A percentile compares a stretch with the other conserved stretches of the same genome.
Conservation (phyloP, 2,888 invertebrate species). For the Palloptera scutellata region DNA sequence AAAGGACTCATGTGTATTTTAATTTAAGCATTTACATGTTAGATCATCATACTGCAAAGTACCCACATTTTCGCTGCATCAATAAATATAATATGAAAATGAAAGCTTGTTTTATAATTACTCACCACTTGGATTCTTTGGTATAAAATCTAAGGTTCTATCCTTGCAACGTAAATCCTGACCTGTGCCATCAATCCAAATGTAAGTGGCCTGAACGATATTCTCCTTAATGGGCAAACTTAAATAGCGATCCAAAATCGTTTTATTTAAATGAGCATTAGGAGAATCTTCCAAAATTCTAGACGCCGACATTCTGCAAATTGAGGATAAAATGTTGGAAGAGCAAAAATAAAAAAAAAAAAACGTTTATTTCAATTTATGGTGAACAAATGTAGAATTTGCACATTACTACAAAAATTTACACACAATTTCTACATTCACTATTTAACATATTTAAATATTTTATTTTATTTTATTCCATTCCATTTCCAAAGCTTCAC, state of each 20-base stretch:
- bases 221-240: constrained; percentile 80
- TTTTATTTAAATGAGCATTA: constrained; percentile 83
- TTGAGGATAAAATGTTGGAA: constrained; percentile 18
- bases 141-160: constrained; percentile 83
- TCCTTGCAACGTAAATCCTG: constrained; percentile 89
- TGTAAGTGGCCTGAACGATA: constrained; percentile 84
- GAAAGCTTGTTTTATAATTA: constrained; percentile 16
- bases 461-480: too few relatives aligned
- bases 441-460: constrained; percentile 1
- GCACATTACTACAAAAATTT: not conserved
- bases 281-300: constrained; percentile 76
- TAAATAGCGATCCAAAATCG: constrained; percentile 76
- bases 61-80: not conserved
- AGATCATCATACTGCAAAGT: too few relatives aligned
- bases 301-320: constrained; percentile 53
- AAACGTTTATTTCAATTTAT: not conserved
- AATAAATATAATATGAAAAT: too few relatives aligned
- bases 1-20: too few relatives aligned
- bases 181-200: constrained; percentile 95
- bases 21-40: too few relatives aligned
- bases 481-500: not conserved
- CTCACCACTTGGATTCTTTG: constrained; percentile 77
- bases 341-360: constrained; percentile 11
- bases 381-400: not conserved
- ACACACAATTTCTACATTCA: not conserved